Evolutionary conservation across 2,888 invertebrate species (phyloP).

Genomic region (Spisula subtruncata): DNA sequence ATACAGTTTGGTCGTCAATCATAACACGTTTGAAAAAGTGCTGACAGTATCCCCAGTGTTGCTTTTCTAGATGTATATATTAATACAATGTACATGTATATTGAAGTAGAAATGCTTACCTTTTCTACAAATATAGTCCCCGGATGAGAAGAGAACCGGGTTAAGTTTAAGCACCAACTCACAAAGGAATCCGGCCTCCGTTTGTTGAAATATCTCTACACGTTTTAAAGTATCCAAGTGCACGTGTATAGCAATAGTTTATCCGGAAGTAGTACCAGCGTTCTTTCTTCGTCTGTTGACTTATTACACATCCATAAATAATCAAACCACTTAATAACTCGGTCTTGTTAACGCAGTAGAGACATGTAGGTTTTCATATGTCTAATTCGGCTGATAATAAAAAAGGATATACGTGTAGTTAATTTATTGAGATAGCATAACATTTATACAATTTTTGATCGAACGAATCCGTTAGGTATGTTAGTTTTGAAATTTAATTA

Average conservation of each 20-base stretch:
- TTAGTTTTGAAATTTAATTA: too few relatives aligned
- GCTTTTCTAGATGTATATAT: too few relatives aligned
- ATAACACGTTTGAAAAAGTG: too few relatives aligned
- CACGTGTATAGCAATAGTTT: slow-evolving; percentile 99
- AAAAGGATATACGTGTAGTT: neutral
- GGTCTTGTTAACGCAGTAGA: slow-evolving; percentile 97
- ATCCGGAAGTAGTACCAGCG: slow-evolving; percentile 89
- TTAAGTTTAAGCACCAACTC: slow-evolving; percentile 97
- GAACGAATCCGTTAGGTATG: too few relatives aligned
- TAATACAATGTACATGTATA: too few relatives aligned
- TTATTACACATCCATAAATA: slow-evolving; percentile 99
- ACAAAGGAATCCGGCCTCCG: slow-evolving; percentile 99
- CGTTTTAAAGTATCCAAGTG: slow-evolving; percentile 98
- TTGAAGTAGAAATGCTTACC: too few relatives aligned
- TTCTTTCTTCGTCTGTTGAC: slow-evolving; percentile 98
- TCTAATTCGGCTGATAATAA: slow-evolving; percentile 97
- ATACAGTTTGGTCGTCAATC: too few relatives aligned
- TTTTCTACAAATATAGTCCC: slow-evolving; percentile 99
- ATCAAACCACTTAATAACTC: slow-evolving; percentile 99
- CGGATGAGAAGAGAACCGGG: slow-evolving; percentile 98
- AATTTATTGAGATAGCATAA: too few relatives aligned
- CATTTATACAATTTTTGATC: too few relatives aligned
- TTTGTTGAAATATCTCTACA: slow-evolving; percentile 99
- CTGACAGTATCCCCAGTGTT: too few relatives aligned
- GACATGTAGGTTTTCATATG: slow-evolving; percentile 99